Percentiles rank a stretch among this genome's conserved stretches.
These are phyloP conservation scores for Leptestheria dahalacensis DNA, from an alignment of 1,140 invertebrate species.

Conservation along the genomic window DNA sequence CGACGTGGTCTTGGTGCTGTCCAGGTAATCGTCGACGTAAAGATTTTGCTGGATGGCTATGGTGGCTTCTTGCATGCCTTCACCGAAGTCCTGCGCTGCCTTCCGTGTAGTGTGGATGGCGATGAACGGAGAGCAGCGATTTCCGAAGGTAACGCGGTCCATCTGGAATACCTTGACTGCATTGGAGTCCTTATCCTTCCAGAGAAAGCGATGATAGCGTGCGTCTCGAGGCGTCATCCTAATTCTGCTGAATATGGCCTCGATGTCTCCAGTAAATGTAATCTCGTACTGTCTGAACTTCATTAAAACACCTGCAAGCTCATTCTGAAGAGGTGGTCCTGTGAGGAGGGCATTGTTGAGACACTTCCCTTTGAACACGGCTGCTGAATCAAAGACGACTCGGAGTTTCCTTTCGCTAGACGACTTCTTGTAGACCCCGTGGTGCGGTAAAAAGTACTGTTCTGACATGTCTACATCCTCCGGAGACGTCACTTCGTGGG, in stretches of 20 bases:
- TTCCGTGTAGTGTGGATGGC: background rate
- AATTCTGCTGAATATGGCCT: no score
- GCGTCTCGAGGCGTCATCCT: background rate
- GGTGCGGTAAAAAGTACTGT: background rate
- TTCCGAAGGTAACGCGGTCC: background rate
- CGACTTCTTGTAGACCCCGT: conserved; percentile 5
- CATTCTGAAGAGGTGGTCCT: no score
- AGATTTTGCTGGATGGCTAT: background rate
- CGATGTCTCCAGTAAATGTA: conserved; percentile 9
- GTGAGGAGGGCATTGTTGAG: conserved; percentile 1
- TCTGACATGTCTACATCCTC: background rate
- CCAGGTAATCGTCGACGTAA: background rate
- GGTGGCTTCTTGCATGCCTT: background rate
- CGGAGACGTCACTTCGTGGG: background rate
- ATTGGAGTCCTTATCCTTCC: background rate
- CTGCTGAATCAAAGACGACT: no score
- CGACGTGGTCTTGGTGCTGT: background rate
- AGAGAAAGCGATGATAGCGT: conserved; percentile 1
- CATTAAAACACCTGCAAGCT: background rate
- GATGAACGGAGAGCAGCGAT: conserved; percentile 1
- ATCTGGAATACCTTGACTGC: background rate
- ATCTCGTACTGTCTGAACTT: background rate
- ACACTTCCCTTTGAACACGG: background rate
- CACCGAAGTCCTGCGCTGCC: background rate
- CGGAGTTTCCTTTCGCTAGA: background rate